Conservation (phyloP, 2,113 vertebrate genomes). For the Semnornis frantzii region DNA sequence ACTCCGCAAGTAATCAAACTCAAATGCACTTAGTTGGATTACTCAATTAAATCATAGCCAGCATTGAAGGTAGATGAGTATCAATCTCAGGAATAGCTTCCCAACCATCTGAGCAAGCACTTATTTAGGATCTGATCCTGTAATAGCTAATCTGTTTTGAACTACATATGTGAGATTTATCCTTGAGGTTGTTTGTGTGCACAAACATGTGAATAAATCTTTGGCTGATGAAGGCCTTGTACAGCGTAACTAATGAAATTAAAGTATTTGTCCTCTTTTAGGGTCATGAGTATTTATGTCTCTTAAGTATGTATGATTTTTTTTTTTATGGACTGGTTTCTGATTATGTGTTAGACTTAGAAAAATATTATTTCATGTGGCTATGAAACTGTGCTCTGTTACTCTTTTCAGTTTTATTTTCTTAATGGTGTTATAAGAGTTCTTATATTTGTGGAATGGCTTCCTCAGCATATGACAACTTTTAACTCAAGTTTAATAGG, state of each 20-base stretch:
- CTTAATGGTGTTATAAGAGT: not conserved
- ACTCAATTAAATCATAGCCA: conserved; percentile 43
- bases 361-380: conserved; percentile 35
- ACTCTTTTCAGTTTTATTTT: conserved; percentile 18
- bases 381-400: not conserved
- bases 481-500: not conserved
- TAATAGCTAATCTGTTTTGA: not conserved
- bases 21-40: not conserved
- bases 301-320: not conserved
- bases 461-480: not conserved
- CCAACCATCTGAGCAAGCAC: not conserved
- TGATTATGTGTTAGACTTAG: conserved; percentile 24
- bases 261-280: not conserved
- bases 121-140: not conserved
- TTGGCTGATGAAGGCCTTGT: not conserved
- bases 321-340: not conserved
- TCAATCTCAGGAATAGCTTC: conserved; percentile 1
- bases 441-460: not conserved
- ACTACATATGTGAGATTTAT: not conserved
- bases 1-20: conserved; percentile 30
- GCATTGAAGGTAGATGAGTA: not conserved
- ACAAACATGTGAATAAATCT: not conserved
- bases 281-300: not conserved
- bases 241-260: not conserved
- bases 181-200: not conserved